phyloP scores from a whole-genome alignment of 1,140 invertebrate species.

The Euglossa dilemma region DNA sequence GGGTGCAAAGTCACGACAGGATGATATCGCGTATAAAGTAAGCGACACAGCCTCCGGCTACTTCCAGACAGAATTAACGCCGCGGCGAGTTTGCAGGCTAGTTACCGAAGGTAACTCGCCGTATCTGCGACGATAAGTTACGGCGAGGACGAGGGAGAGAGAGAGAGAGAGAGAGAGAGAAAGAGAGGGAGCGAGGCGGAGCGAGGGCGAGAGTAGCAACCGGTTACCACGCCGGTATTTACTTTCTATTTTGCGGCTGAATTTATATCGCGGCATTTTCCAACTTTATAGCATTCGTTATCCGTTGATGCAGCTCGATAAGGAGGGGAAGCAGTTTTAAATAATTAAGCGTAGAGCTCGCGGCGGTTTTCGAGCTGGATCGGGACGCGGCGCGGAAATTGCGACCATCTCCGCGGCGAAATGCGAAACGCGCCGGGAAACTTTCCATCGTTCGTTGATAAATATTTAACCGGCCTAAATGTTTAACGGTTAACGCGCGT shows the following conservation, averaged over 20 bases:
- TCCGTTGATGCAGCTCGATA: slow-evolving; percentile 47
- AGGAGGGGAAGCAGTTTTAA: slow-evolving; percentile 37
- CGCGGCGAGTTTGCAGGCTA: slow-evolving; percentile 55
- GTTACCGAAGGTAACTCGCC: slow-evolving; percentile 47
- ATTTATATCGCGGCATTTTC: slow-evolving; percentile 50
- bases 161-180: neutral
- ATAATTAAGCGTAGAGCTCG: slow-evolving; percentile 37
- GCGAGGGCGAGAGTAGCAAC: slow-evolving; percentile 3
- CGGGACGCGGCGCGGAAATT: slow-evolving; percentile 20
- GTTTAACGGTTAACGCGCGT: neutral
- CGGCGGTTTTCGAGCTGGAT: slow-evolving; percentile 23
- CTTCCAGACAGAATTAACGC: slow-evolving; percentile 54
- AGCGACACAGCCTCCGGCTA: slow-evolving; percentile 57
- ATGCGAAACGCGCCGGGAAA: slow-evolving; percentile 8
- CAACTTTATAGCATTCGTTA: slow-evolving; percentile 54
- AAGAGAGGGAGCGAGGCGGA: neutral
- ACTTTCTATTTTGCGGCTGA: slow-evolving; percentile 42
- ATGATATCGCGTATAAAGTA: slow-evolving; percentile 64
- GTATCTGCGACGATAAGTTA: slow-evolving; percentile 52
- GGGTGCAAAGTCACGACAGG: slow-evolving; percentile 61
- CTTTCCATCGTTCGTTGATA: slow-evolving; percentile 42
- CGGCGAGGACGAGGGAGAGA: neutral
- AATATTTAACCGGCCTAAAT: slow-evolving; percentile 44
- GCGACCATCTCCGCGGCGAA: slow-evolving; percentile 16
- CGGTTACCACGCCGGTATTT: slow-evolving; percentile 49